A percentile compares a stretch with the other conserved stretches of the same genome.
These are phyloP conservation scores for Cyrtorhinus lividipennis DNA, from an alignment of 1,140 invertebrate genomes.

Conservation along the genomic window DNA sequence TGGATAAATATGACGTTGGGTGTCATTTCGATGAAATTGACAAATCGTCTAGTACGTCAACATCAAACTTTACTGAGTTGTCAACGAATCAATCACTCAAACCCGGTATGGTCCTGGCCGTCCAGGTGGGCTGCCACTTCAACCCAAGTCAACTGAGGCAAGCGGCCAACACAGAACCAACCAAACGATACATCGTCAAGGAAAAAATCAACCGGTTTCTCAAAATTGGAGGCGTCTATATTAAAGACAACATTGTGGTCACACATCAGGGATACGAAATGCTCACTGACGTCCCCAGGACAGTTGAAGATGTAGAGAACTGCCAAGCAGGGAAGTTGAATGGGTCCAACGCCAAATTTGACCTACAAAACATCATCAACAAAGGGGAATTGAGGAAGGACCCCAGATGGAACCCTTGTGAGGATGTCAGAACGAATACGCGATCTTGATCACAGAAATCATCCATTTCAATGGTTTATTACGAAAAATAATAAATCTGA, in stretches of 20 bases:
- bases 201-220: neutral
- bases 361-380: neutral
- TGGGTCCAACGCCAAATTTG: neutral
- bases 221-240: neutral
- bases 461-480: too few species aligned
- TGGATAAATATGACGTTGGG: constrained; percentile 96
- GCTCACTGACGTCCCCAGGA: neutral
- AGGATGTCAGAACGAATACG: too few species aligned
- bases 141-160: constrained; percentile 40
- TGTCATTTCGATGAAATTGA: constrained; percentile 52
- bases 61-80: constrained; percentile 54
- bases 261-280: constrained; percentile 2
- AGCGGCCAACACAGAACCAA: neutral
- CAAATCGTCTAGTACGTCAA: constrained; percentile 37
- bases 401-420: neutral
- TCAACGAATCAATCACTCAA: constrained; percentile 67
- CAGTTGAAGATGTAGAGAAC: constrained; percentile 7
- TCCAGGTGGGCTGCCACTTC: constrained; percentile 96
- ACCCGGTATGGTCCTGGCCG: constrained; percentile 82
- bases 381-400: neutral
- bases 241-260: neutral
- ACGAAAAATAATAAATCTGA: too few species aligned
- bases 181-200: neutral
- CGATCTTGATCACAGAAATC: too few species aligned
- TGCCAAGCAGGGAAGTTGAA: neutral